Percentiles rank a stretch among this genome's conserved stretches.
These are phyloP conservation scores for Operophtera brumata DNA, from an alignment of 2,888 invertebrate genomes.

Conservation along the genomic window DNA sequence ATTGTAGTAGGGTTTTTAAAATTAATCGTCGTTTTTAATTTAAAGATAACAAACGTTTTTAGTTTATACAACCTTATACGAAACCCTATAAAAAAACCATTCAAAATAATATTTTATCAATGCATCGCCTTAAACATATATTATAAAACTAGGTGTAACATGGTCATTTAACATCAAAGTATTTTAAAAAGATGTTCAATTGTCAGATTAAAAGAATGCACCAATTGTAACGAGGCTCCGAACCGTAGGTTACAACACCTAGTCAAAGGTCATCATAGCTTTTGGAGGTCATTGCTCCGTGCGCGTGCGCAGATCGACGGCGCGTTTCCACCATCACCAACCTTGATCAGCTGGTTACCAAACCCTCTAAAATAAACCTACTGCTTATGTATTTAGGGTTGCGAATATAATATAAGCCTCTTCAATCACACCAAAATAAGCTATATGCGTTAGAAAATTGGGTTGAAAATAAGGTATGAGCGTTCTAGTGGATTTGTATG, in stretches of 20 bases:
- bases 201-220: background rate
- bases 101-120: too few relatives aligned
- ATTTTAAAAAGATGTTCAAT: too few relatives aligned
- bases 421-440: background rate
- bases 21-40: too few relatives aligned
- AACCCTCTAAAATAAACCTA: slow-evolving; percentile 34
- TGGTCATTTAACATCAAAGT: too few relatives aligned
- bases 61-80: too few relatives aligned
- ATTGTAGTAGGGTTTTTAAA: too few relatives aligned
- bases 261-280: slow-evolving; percentile 49
- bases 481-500: slow-evolving; percentile 12
- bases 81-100: too few relatives aligned
- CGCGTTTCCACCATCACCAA: slow-evolving; percentile 26
- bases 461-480: background rate
- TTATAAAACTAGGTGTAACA: too few relatives aligned
- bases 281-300: slow-evolving; percentile 44
- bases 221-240: slow-evolving; percentile 1
- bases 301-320: slow-evolving; percentile 42
- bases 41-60: too few relatives aligned
- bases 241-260: slow-evolving; percentile 24
- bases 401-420: background rate
- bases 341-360: background rate
- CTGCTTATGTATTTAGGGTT: background rate
- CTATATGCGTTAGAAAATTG: slow-evolving; percentile 26
- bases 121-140: too few relatives aligned